A percentile compares a stretch with the other conserved stretches of the same genome.
Evolutionary conservation across 1,140 invertebrate species (phyloP).

Genomic region (Hydropsyche tenuis): DNA sequence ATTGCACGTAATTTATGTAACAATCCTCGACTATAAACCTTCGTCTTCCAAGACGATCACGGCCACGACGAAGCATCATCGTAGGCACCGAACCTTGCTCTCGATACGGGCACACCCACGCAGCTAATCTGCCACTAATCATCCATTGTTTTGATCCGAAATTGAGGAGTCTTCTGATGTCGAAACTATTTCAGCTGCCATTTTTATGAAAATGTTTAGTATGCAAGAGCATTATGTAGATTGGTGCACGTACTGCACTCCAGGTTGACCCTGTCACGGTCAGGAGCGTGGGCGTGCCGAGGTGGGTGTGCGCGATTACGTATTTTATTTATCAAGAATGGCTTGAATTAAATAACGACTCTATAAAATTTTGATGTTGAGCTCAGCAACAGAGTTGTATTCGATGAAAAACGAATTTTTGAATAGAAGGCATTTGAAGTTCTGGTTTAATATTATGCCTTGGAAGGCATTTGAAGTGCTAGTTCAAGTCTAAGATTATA

Average conservation of each 20-base stretch:
- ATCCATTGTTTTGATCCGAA: background rate
- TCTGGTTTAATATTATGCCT: background rate
- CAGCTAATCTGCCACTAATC: background rate
- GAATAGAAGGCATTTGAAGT: background rate
- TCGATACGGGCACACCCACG: conserved; percentile 1
- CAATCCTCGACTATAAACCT: too few species aligned
- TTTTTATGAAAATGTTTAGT: background rate
- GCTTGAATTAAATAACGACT: conserved; percentile 5
- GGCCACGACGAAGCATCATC: background rate
- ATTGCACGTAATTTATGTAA: too few species aligned
- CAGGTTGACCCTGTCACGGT: conserved; percentile 17
- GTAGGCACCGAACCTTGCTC: conserved; percentile 1
- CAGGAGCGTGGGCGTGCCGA: background rate
- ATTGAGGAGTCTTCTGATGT: background rate
- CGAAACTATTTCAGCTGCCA: background rate
- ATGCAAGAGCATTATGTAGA: background rate
- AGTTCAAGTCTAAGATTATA: background rate
- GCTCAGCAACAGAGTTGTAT: too few species aligned
- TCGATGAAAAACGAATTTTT: too few species aligned
- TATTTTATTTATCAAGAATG: conserved; percentile 8
- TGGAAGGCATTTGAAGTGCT: background rate
- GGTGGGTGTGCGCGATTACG: conserved; percentile 11
- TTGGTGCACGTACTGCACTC: background rate
- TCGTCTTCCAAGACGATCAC: too few species aligned
- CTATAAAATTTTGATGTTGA: too few species aligned